Evolutionary conservation across 2,113 vertebrate species (phyloP).

Genomic region (Marmota flaviventris): DNA sequence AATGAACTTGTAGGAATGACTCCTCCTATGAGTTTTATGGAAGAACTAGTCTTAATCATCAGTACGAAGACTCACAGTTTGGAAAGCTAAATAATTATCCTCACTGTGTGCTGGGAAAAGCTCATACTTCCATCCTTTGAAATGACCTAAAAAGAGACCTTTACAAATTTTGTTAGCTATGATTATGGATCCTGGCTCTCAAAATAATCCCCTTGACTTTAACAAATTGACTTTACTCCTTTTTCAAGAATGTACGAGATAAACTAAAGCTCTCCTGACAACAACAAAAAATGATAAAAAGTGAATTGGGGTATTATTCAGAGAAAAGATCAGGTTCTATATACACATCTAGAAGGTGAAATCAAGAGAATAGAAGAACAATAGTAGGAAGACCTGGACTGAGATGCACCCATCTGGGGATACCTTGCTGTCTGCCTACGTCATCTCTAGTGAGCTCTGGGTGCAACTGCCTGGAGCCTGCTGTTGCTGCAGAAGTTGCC

Average conservation of each 20-base stretch:
- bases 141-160: neutral
- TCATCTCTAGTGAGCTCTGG: neutral
- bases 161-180: neutral
- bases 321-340: neutral
- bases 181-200: neutral
- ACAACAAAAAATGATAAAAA: neutral
- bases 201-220: neutral
- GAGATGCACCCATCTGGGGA: neutral
- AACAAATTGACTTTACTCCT: neutral
- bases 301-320: neutral
- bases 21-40: neutral
- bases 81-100: neutral
- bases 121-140: neutral
- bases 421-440: neutral
- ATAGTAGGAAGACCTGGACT: rapidly evolving
- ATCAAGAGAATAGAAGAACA: neutral
- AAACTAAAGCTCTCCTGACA: neutral
- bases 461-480: rapidly evolving
- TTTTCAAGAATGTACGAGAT: neutral
- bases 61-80: neutral
- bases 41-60: neutral
- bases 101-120: neutral
- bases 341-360: neutral
- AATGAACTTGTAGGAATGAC: neutral
- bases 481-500: neutral